These are phyloP conservation scores for Actinernus sp. DNA, from an alignment of 92 coral and sea anemone genomes.

Conservation along the genomic window DNA sequence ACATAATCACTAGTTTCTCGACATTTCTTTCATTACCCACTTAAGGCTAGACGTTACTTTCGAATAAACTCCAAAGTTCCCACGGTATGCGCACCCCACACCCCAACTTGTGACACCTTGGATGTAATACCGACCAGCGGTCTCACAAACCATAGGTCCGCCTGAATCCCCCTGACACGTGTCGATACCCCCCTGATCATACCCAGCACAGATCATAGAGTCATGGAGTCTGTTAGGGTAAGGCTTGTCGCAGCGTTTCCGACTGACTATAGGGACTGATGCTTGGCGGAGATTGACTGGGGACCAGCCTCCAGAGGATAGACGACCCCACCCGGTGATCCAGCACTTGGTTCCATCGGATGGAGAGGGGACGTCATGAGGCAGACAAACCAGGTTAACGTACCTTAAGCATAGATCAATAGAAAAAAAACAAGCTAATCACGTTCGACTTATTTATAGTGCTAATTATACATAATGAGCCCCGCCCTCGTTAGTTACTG, in stretches of 20 bases:
- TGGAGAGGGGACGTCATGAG: slow-evolving; percentile 57
- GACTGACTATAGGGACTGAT: slow-evolving; percentile 65
- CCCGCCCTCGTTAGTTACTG: too few relatives aligned
- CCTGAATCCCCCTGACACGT: slow-evolving; percentile 84
- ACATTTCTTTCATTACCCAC: slow-evolving; percentile 17
- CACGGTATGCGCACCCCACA: slow-evolving; percentile 60
- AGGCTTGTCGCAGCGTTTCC: slow-evolving; percentile 54
- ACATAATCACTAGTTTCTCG: slow-evolving; percentile 3
- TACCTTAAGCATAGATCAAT: slow-evolving; percentile 16
- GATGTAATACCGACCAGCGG: slow-evolving; percentile 56
- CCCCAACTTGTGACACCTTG: slow-evolving; percentile 81
- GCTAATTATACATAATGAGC: too few relatives aligned
- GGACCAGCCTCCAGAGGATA: slow-evolving; percentile 64
- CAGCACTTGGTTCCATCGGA: slow-evolving; percentile 57
- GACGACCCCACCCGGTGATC: slow-evolving; percentile 83
- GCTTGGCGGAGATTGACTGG: slow-evolving; percentile 62
- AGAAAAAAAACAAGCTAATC: too few relatives aligned
- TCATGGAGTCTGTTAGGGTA: slow-evolving; percentile 53
- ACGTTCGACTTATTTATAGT: too few relatives aligned
- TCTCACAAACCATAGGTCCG: slow-evolving; percentile 82
- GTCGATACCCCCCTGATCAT: slow-evolving; percentile 76
- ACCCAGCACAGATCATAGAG: slow-evolving; percentile 87
- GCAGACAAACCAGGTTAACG: slow-evolving; percentile 77
- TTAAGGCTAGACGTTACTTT: slow-evolving; percentile 29
- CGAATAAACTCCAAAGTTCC: slow-evolving; percentile 77